Conservation (phyloP, 1,140 invertebrate genomes). For the Lithobius niger region DNA sequence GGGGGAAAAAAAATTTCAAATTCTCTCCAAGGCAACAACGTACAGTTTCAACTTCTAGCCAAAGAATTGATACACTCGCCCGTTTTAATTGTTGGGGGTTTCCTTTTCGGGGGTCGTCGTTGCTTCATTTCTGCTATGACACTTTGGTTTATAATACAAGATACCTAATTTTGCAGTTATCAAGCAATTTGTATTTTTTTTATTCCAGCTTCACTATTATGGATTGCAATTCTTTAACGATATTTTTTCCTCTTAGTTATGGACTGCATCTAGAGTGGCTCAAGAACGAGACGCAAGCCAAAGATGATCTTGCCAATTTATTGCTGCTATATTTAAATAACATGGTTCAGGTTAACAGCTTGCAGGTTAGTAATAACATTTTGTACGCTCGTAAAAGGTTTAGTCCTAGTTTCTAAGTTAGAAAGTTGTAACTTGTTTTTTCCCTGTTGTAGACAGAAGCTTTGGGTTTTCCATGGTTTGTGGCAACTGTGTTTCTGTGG, state of each 20-base stretch:
- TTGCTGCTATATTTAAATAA: background rate
- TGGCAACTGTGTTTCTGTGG: background rate
- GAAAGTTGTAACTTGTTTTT: background rate
- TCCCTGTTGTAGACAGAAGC: background rate
- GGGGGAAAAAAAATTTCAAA: no score
- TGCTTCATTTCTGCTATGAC: no score
- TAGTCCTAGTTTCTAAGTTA: background rate
- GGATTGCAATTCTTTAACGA: no score
- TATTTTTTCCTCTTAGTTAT: background rate
- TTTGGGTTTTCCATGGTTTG: background rate
- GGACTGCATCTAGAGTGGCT: background rate
- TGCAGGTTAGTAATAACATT: background rate
- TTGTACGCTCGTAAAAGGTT: background rate
- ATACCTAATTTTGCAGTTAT: no score
- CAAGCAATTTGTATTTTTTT: no score
- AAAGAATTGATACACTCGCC: no score
- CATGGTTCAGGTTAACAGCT: background rate
- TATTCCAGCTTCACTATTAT: no score
- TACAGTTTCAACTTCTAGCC: no score
- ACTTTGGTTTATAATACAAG: no score
- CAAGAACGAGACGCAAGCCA: background rate
- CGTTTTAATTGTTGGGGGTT: no score
- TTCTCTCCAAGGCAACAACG: no score
- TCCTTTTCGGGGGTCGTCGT: no score
- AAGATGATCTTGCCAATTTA: background rate